Conservation (phyloP, 2,113 vertebrate species). For the Callipepla californica region DNA sequence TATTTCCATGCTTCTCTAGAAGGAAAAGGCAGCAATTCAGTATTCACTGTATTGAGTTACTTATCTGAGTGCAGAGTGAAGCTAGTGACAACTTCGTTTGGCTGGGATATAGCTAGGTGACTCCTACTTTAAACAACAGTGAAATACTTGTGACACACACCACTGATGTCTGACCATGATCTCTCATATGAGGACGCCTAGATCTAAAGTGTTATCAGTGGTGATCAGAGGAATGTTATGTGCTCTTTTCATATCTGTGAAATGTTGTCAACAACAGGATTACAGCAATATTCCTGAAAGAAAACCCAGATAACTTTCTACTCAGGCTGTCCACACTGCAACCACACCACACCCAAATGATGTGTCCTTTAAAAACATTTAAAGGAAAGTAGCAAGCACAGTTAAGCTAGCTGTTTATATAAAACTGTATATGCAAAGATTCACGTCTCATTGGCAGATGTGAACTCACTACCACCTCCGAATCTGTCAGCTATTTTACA, state of each 20-base stretch:
- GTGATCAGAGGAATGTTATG: neutral
- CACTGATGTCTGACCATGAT: neutral
- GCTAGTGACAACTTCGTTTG: neutral
- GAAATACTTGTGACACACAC: neutral
- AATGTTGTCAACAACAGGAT: neutral
- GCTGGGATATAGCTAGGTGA: neutral
- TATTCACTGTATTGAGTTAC: neutral
- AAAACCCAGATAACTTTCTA: neutral
- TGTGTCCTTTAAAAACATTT: neutral
- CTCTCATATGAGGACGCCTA: neutral
- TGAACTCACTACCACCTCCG: neutral
- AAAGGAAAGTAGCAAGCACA: conserved; percentile 10
- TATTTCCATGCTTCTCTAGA: neutral
- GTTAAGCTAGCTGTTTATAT: conserved; percentile 36
- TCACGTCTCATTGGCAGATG: conserved; percentile 5
- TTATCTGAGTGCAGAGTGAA: neutral
- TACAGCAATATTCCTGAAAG: neutral
- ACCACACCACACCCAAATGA: neutral
- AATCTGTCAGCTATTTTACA: neutral
- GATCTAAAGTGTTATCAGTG: neutral
- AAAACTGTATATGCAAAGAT: neutral
- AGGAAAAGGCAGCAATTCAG: neutral
- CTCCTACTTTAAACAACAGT: neutral
- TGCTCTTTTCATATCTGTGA: neutral
- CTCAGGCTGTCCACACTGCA: neutral